Evolutionary conservation across 2,113 vertebrate genomes (phyloP).

Genomic region (Puntigrus tetrazona): DNA sequence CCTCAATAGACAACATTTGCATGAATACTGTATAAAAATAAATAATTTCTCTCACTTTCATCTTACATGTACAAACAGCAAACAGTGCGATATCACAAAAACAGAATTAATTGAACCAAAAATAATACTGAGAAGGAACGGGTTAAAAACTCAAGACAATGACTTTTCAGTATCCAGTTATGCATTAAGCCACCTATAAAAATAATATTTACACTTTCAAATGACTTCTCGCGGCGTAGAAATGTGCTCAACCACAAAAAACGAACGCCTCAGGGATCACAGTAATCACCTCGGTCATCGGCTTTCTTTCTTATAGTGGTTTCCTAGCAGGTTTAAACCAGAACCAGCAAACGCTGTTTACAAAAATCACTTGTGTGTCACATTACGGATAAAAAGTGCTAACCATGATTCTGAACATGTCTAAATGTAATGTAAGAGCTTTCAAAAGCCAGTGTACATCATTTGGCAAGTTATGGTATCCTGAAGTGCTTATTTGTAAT

Average conservation of each 20-base stretch:
- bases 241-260: conserved; percentile 53
- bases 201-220: conserved; percentile 34
- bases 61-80: conserved; percentile 33
- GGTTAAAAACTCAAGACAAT: neutral
- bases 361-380: neutral
- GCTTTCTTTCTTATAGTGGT: conserved; percentile 36
- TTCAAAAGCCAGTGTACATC: neutral
- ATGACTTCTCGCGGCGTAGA: neutral
- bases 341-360: neutral
- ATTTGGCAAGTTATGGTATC: neutral
- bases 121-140: neutral
- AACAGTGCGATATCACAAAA: neutral
- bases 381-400: neutral
- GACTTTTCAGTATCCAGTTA: neutral
- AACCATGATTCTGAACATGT: neutral
- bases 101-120: neutral
- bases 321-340: conserved; percentile 44
- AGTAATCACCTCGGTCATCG: conserved; percentile 46
- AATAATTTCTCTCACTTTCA: conserved; percentile 29
- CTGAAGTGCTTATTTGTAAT: conserved; percentile 7
- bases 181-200: conserved; percentile 17
- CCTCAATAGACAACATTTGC: neutral
- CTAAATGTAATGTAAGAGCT: neutral
- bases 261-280: conserved; percentile 30
- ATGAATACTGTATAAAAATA: conserved; percentile 55